phyloP scores from a whole-genome alignment of 2,113 vertebrate genomes.

The Caranx melampygus region DNA sequence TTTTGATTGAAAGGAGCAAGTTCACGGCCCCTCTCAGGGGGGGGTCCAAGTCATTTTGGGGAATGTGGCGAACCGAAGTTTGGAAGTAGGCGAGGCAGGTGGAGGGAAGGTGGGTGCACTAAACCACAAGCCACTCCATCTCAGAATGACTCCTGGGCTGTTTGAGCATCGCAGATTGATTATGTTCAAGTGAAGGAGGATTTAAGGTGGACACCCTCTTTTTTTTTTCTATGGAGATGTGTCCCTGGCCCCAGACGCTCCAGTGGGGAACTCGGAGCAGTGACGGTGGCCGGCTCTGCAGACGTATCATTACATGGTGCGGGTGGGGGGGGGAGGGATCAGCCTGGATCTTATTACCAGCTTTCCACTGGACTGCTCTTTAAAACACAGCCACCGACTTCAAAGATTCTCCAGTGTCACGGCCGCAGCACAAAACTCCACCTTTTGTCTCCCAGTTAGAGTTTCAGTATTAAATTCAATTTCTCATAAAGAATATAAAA shows the following conservation, averaged over 20 bases:
- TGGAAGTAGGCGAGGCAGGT: slow-evolving; percentile 30
- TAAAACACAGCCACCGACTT: slow-evolving; percentile 51
- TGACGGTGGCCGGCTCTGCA: slow-evolving; percentile 42
- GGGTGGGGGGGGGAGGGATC: slow-evolving; percentile 45
- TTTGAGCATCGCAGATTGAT: slow-evolving; percentile 50
- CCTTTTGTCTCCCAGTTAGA: slow-evolving; percentile 27
- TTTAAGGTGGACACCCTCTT: slow-evolving; percentile 23
- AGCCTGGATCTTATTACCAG: slow-evolving; percentile 73
- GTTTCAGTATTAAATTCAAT: slow-evolving; percentile 17
- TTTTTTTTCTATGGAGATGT: background rate
- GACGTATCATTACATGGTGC: slow-evolving; percentile 63
- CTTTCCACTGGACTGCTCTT: slow-evolving; percentile 68
- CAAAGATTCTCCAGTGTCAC: slow-evolving; percentile 56
- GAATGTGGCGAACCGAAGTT: slow-evolving; percentile 11
- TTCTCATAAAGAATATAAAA: slow-evolving; percentile 2
- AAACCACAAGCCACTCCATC: slow-evolving; percentile 34
- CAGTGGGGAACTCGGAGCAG: slow-evolving; percentile 25
- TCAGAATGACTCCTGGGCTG: slow-evolving; percentile 29
- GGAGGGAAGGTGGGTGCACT: slow-evolving; percentile 23
- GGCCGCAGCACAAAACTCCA: background rate
- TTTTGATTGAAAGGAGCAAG: slow-evolving; percentile 55
- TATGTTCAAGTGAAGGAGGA: slow-evolving; percentile 23
- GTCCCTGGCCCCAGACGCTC: background rate
- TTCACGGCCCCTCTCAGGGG: slow-evolving; percentile 27
- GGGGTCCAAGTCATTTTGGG: slow-evolving; percentile 47